Evolutionary conservation across 1,140 invertebrate genomes (phyloP), one percentile per base, ranked within the genome.

Genomic region (Telenomus remus): DNA sequence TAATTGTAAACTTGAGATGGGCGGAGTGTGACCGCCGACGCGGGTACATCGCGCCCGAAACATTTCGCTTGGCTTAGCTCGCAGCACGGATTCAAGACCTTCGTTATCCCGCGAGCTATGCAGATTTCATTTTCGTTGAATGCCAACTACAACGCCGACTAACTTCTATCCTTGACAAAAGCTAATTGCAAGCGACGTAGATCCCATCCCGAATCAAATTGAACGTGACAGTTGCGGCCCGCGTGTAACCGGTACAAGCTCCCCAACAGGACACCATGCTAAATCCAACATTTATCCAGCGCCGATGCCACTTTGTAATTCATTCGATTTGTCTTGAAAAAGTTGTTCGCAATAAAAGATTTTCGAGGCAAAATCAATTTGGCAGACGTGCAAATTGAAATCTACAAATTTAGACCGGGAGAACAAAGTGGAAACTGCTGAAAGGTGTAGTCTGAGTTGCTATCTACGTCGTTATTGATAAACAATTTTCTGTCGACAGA

Each of bases 81-180:
- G 5, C 35, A 54, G 34, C 43, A 35, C 56, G 57, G n/a, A 61
- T 73, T 60, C 56, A 64, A 66, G 61, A 73, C 61, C 55, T 66
- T 60, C 70, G 49, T 73, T 66, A 66, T 61, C 49, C 33, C 55
- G 49, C 60, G 49, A 53, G 49, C 57, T 47, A 68, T 61, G 71
- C 51, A 68, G 72, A 75, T 75, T 75, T 75, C 64, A 75, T 75
- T 68, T 69, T 64, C 64, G 64, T 64, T 64, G 53, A 57, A 64
- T 68, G 71, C 63, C 63, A 61, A 56, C 61, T 59, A 59, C 57
- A 69, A 43, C 27, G 64, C 47, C 39, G 54, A 59, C 27, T 63
- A 75, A 75, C 64, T 68, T 75, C 68, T 59, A 68, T 75, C 59
- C 71, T 74, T 64, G 72, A 75, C 64, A 66, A 75, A 69, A 64